Base-by-base conservation (phyloP, 2,113 vertebrate genomes). In the Corythornis cristatus region DNA sequence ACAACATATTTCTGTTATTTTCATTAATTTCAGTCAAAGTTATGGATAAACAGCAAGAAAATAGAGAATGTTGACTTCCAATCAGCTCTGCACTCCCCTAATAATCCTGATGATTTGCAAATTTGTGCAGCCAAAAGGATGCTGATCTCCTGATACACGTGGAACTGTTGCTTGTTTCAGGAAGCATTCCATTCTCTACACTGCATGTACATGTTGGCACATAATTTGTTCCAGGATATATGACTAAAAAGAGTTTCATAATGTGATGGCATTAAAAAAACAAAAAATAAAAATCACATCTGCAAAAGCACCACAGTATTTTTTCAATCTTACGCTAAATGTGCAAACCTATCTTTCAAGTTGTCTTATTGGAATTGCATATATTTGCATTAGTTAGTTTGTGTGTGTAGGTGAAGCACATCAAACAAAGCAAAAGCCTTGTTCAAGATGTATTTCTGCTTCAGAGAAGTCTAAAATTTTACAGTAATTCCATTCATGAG, bases 221-320 rank as follows among this genome's bases (percentile, higher is more conserved):
- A 8, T 15, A 22, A 80, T 57, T 50, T 58, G 2, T 61, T 79
- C 45, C 33, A 50, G 22, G 6, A 70, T 6, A 37, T 28, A 20
- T 5, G 5, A 70, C 23, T 51, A 65, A 73, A 57, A 42, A 13
- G 8, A n/a, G 12, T 45, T 79, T 37, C 19, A 15, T 11, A 58
- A 35, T 9, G 8, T 9, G 15, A 72, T 3, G 5, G 26, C 8
- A 72, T 65, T 43, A 31, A 87, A 71, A 71, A 48, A 64, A 73
- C 33, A 16, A 35, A 35, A 15, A 8, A 46, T 46, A 20, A 21
- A 46, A 46, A 21, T 46, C 10, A 78, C 4, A 18, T 7, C 33
- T 3, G 14, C 1, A 33, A 19, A 45, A 57, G 4, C 64, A 9
- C 8, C 3, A 26, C 3, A 15, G 5, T n/a, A 26, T 2, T 53